A percentile compares a stretch with the other conserved stretches of the same genome.
phyloP scores from a whole-genome alignment of 2,888 invertebrate genomes.

The Hyppa rectilinea region DNA sequence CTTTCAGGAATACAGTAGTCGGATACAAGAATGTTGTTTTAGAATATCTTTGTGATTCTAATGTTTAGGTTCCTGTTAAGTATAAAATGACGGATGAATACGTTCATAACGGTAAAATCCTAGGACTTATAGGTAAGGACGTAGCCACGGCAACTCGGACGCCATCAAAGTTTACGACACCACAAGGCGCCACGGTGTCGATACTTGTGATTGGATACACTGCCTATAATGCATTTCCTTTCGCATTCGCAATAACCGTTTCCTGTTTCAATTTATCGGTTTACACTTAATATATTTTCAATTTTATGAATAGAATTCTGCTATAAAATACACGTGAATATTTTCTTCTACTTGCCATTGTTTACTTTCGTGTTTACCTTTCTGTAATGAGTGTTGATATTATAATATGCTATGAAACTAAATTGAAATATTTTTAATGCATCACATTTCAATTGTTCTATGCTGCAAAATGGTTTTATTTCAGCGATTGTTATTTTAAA shows the following conservation, averaged over 20 bases:
- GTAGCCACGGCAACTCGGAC: constrained; percentile 75
- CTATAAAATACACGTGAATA: constrained; percentile 17
- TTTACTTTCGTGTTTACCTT: constrained; percentile 34
- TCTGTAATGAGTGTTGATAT: constrained; percentile 15
- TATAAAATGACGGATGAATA: constrained; percentile 43
- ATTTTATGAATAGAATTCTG: constrained; percentile 47
- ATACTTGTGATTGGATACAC: constrained; percentile 81
- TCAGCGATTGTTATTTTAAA: constrained; percentile 14
- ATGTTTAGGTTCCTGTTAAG: constrained; percentile 19
- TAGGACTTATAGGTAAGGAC: constrained; percentile 60
- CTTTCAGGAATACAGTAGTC: constrained; percentile 51
- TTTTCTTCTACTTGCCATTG: constrained; percentile 38
- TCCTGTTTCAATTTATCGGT: constrained; percentile 78
- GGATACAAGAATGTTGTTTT: constrained; percentile 23
- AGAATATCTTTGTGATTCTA: constrained; percentile 27
- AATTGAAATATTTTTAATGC: constrained; percentile 4
- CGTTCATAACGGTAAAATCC: constrained; percentile 56
- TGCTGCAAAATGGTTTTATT: constrained; percentile 14
- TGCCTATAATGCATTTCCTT: constrained; percentile 79
- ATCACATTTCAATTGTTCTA: constrained; percentile 25
- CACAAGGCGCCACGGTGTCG: constrained; percentile 82
- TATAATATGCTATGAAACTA: constrained; percentile 5
- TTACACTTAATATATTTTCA: constrained; percentile 61
- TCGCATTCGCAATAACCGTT: constrained; percentile 80
- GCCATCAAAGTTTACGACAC: constrained; percentile 86